These are phyloP conservation scores for Oikopleura vanhoeffeni DNA, from an alignment of 23 tunicate species.

Conservation along the genomic window DNA sequence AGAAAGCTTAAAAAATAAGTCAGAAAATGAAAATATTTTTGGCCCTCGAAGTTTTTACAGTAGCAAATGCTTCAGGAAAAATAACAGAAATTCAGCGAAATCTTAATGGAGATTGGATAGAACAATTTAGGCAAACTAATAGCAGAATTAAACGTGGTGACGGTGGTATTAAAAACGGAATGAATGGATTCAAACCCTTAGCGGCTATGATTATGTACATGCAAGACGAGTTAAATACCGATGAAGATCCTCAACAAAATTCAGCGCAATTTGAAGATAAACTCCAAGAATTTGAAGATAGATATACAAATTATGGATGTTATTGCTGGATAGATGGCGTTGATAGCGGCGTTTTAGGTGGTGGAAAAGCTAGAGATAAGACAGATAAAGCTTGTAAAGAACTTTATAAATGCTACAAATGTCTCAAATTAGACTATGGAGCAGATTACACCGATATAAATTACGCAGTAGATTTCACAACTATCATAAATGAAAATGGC, in stretches of 20 bases:
- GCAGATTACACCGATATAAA: background rate
- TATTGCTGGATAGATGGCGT: slow-evolving; percentile 13
- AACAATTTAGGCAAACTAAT: too few species aligned
- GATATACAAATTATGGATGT: background rate
- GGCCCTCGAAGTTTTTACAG: too few species aligned
- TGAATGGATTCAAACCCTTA: too few species aligned
- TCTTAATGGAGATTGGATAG: too few species aligned
- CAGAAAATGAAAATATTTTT: too few species aligned
- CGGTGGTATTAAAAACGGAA: too few species aligned
- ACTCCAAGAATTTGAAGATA: background rate
- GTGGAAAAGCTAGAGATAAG: background rate
- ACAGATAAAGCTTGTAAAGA: background rate
- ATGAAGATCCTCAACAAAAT: too few species aligned
- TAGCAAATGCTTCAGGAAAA: too few species aligned
- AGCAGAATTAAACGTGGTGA: too few species aligned
- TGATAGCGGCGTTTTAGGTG: background rate
- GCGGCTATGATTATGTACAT: background rate
- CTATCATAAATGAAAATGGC: background rate
- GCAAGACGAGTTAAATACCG: too few species aligned
- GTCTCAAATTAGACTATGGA: background rate
- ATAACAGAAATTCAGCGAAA: too few species aligned
- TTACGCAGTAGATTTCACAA: background rate
- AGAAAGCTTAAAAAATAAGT: too few species aligned
- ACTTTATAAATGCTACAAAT: background rate
- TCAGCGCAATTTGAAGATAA: background rate